Evolutionary conservation across 2,113 vertebrate genomes (phyloP).

Genomic region (Paracanthobrama guichenoti): DNA sequence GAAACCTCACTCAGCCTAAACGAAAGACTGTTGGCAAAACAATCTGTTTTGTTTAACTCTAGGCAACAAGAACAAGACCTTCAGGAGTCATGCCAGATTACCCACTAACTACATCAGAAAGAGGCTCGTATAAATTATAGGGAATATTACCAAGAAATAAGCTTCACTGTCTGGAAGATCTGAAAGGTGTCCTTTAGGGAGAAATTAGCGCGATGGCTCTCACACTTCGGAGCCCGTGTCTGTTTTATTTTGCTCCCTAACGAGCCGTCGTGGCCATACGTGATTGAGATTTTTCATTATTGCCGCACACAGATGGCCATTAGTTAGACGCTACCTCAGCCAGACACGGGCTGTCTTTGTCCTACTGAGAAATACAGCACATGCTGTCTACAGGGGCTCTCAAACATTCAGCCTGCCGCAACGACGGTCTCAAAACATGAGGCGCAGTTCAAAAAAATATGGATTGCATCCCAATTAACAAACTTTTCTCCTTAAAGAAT

Average conservation of each 20-base stretch:
- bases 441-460: constrained; percentile 30
- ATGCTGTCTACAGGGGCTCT: constrained; percentile 42
- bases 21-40: constrained; percentile 25
- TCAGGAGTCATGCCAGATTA: constrained; percentile 22
- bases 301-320: constrained; percentile 61
- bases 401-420: constrained; percentile 50
- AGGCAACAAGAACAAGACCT: constrained; percentile 32
- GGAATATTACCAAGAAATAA: constrained; percentile 42
- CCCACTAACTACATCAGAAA: constrained; percentile 6
- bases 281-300: constrained; percentile 62
- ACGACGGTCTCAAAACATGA: constrained; percentile 42
- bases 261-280: constrained; percentile 55
- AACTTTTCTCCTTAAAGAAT: constrained; percentile 9
- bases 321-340: constrained; percentile 57
- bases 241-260: constrained; percentile 60
- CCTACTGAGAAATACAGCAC: constrained; percentile 55
- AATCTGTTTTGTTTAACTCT: constrained; percentile 31
- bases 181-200: constrained; percentile 55
- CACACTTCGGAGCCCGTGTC: constrained; percentile 54
- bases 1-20: neutral
- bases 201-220: constrained; percentile 55
- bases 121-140: constrained; percentile 35
- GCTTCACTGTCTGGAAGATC: constrained; percentile 48
- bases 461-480: constrained; percentile 20
- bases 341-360: constrained; percentile 55